Evolutionary conservation across 2,113 vertebrate species (phyloP).

Genomic region (Megaptera novaeangliae): DNA sequence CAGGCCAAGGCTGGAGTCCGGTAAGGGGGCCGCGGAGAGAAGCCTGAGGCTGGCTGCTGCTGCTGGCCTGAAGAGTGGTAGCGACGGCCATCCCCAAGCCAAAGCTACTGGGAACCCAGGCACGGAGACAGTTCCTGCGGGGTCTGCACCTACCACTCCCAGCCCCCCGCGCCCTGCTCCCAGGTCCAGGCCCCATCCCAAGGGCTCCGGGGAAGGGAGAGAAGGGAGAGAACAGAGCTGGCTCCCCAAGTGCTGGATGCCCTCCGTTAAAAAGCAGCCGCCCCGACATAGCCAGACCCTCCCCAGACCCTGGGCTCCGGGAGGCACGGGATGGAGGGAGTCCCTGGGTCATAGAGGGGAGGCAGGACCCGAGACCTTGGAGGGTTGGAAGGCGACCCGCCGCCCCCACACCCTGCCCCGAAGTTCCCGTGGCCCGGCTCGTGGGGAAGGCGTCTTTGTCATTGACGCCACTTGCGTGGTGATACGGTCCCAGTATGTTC

Average conservation of each 20-base stretch:
- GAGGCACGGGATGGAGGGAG: slow-evolving; percentile 57
- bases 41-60: not conserved
- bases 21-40: not conserved
- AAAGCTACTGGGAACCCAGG: not conserved
- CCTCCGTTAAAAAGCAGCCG: slow-evolving; percentile 37
- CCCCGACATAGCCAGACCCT: slow-evolving; percentile 67
- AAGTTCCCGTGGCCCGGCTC: not conserved
- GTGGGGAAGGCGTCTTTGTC: slow-evolving; percentile 80
- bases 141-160: not conserved
- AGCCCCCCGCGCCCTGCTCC: slow-evolving; percentile 29
- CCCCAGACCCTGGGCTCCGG: slow-evolving; percentile 74
- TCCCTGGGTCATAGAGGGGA: not conserved
- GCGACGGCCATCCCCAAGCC: not conserved
- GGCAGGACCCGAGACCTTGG: not conserved
- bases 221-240: slow-evolving; percentile 29
- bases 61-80: not conserved
- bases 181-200: slow-evolving; percentile 34
- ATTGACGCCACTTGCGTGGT: slow-evolving; percentile 91
- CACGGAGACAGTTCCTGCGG: not conserved
- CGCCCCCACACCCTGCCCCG: slow-evolving; percentile 66
- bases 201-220: slow-evolving; percentile 34
- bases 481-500: slow-evolving; percentile 87
- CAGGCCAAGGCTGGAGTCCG: not conserved
- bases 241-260: slow-evolving; percentile 46
- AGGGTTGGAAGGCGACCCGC: slow-evolving; percentile 21